Percentiles rank a stretch among this genome's conserved stretches.
These are phyloP conservation scores for Timema podura DNA, from an alignment of 2,888 invertebrate species.

Conservation along the genomic window DNA sequence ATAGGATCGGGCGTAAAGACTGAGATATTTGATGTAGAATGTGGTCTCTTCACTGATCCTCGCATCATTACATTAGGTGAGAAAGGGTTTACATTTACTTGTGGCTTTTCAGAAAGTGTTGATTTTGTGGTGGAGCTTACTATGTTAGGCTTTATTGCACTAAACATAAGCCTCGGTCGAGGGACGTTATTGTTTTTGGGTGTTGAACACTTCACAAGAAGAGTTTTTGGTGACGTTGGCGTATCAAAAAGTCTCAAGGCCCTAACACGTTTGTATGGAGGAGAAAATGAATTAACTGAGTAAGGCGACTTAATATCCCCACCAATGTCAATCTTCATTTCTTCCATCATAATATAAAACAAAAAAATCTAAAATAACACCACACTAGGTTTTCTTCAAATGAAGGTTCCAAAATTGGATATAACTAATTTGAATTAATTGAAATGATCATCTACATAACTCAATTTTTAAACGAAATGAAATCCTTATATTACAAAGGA, in stretches of 20 bases:
- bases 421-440: no score
- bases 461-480: no score
- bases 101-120: constrained; percentile 46
- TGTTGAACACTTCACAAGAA: constrained; percentile 57
- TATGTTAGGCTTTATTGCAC: no score
- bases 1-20: background rate
- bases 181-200: constrained; percentile 42
- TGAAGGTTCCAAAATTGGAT: no score
- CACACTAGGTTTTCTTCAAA: no score
- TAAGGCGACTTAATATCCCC: no score
- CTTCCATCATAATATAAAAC: no score
- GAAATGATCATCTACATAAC: no score
- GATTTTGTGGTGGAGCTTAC: constrained; percentile 18
- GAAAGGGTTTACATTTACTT: constrained; percentile 82
- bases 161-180: no score
- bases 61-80: constrained; percentile 58
- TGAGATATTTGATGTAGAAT: background rate
- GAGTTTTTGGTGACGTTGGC: constrained; percentile 80
- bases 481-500: no score
- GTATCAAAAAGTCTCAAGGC: constrained; percentile 73
- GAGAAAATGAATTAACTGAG: constrained; percentile 37
- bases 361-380: no score
- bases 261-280: constrained; percentile 57
- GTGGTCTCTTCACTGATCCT: constrained; percentile 62
- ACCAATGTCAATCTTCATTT: no score